A percentile compares a stretch with the other conserved stretches of the same genome.
phyloP scores from a whole-genome alignment of 2,113 vertebrate genomes.

The Laticauda colubrina region DNA sequence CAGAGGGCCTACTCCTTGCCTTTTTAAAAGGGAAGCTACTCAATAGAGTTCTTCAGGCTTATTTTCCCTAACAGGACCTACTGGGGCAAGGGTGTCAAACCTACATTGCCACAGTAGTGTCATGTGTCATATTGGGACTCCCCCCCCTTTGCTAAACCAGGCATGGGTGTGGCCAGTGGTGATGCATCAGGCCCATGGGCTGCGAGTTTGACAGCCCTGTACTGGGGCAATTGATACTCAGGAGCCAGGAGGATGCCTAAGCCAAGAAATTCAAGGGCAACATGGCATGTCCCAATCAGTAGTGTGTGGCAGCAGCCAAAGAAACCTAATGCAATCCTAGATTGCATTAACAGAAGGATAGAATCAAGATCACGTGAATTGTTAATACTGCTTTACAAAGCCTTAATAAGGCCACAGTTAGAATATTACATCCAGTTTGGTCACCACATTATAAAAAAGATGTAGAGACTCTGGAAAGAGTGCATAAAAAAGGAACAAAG shows the following conservation, averaged over 20 bases:
- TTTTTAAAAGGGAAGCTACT: neutral
- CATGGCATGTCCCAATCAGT: neutral
- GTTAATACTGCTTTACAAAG: neutral
- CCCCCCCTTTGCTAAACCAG: too few species aligned
- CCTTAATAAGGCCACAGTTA: neutral
- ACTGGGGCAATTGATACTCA: neutral
- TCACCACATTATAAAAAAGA: neutral
- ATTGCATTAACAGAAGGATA: neutral
- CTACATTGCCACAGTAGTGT: too few species aligned
- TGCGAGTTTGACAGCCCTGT: neutral
- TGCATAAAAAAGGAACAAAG: neutral
- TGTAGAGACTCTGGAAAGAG: neutral
- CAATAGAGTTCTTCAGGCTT: neutral
- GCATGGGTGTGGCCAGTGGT: too few species aligned
- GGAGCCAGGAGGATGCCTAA: neutral
- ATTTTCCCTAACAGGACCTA: neutral
- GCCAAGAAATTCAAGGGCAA: neutral
- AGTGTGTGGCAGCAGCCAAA: neutral
- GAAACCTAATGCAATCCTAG: neutral
- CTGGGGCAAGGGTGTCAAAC: neutral
- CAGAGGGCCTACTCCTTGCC: neutral
- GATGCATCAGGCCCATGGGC: too few species aligned
- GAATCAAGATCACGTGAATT: neutral
- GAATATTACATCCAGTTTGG: neutral
- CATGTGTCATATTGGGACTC: too few species aligned